phyloP scores from a whole-genome alignment of 2,113 vertebrate species.

The Gopherus evgoodei region DNA sequence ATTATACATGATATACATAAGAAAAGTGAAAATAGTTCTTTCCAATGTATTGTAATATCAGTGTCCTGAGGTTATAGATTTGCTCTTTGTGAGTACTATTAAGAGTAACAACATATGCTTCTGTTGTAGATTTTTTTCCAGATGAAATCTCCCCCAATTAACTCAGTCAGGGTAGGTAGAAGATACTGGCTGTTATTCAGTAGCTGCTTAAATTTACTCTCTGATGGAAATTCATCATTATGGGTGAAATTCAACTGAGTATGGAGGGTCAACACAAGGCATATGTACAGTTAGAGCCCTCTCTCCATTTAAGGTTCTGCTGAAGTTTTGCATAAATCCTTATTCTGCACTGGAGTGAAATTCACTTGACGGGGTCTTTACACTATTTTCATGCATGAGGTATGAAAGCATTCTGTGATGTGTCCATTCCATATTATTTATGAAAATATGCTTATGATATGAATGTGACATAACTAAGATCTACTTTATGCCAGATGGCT shows the following conservation, averaged over 20 bases:
- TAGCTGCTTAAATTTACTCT: conserved; percentile 43
- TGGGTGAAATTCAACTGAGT: conserved; percentile 30
- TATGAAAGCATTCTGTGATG: background rate
- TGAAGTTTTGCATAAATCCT: background rate
- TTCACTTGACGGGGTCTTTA: background rate
- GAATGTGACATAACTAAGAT: too few species aligned
- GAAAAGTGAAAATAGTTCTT: conserved; percentile 49
- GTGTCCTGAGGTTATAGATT: conserved; percentile 54
- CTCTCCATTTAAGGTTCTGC: background rate
- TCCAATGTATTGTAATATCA: conserved; percentile 41
- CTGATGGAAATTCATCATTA: conserved; percentile 43
- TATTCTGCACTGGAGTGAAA: background rate
- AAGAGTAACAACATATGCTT: background rate
- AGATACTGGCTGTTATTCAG: background rate
- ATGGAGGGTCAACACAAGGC: conserved; percentile 4
- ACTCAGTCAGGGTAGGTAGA: conserved; percentile 43
- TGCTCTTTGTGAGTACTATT: background rate
- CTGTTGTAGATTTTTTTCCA: conserved; percentile 25
- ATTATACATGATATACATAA: conserved; percentile 60
- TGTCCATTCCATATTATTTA: too few species aligned
- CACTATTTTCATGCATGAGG: background rate
- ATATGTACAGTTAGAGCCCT: background rate
- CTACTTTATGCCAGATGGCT: too few species aligned
- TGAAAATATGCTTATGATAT: too few species aligned
- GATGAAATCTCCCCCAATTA: conserved; percentile 66